Evolutionary conservation across 1,140 invertebrate species (phyloP).

Genomic region (Drosophila subobscura): DNA sequence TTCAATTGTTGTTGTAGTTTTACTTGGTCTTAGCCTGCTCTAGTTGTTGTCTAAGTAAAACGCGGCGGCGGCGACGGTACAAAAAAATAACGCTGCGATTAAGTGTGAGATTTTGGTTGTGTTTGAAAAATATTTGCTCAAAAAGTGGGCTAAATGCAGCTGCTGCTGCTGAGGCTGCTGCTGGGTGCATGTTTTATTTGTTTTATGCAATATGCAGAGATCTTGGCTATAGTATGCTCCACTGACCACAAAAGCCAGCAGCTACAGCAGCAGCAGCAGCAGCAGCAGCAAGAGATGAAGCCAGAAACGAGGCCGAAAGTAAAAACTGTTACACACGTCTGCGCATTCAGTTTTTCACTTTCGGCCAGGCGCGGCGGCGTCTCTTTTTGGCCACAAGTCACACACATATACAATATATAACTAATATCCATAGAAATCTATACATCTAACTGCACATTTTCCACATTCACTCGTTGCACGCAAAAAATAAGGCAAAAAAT

Average conservation of each 20-base stretch:
- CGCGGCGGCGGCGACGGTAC: constrained; percentile 49
- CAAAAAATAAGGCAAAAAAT: constrained; percentile 43
- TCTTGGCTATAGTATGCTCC: constrained; percentile 55
- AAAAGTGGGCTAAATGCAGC: constrained; percentile 54
- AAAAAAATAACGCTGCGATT: constrained; percentile 37
- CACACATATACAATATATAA: constrained; percentile 22
- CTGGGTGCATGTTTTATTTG: constrained; percentile 30
- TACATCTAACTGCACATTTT: constrained; percentile 37
- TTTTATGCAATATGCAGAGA: constrained; percentile 70
- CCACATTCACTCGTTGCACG: constrained; percentile 48
- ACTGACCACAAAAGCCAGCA: constrained; percentile 34
- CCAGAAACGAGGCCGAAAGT: constrained; percentile 67
- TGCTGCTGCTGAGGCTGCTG: constrained; percentile 24
- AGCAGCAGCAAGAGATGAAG: constrained; percentile 26
- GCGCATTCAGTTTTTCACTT: constrained; percentile 77
- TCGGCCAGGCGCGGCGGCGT: constrained; percentile 56
- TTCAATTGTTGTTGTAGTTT: constrained; percentile 6
- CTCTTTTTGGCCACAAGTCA: constrained; percentile 20
- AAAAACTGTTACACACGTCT: constrained; percentile 78
- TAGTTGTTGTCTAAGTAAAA: constrained; percentile 31
- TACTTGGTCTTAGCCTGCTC: too few relatives aligned
- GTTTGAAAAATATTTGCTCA: constrained; percentile 48
- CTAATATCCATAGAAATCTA: constrained; percentile 15
- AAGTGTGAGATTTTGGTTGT: constrained; percentile 49
- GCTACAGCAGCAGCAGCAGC: constrained; percentile 30